phyloP scores from a whole-genome alignment of 1,140 invertebrate species.

The Aporrectodea caliginosa region DNA sequence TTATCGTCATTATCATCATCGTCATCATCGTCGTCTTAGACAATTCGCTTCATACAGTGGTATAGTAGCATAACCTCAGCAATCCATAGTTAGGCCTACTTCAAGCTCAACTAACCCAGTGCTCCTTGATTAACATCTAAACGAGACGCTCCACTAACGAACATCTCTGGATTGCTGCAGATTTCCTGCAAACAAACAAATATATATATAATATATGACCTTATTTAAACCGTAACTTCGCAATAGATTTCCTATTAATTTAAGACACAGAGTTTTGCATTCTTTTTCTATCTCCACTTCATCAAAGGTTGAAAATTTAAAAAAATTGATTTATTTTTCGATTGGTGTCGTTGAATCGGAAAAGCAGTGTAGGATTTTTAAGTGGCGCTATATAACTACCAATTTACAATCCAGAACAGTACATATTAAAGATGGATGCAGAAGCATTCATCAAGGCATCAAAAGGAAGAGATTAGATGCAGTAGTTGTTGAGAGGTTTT shows the following conservation, averaged over 20 bases:
- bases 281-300: neutral
- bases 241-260: no score
- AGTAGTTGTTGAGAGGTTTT: no score
- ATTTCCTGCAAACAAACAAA: conserved; percentile 48
- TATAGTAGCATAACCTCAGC: no score
- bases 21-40: neutral
- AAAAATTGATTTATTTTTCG: neutral
- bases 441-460: no score
- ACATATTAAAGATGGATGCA: no score
- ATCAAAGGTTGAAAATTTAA: neutral
- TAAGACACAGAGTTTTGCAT: neutral
- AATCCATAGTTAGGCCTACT: conserved; percentile 47
- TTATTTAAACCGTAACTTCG: neutral
- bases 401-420: no score
- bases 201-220: neutral
- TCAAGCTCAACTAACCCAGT: conserved; percentile 53
- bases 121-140: conserved; percentile 65
- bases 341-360: neutral
- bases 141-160: conserved; percentile 38
- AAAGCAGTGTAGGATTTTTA: neutral
- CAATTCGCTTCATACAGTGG: no score
- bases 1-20: neutral
- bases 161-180: conserved; percentile 38
- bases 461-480: no score
- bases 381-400: neutral